Conservation (phyloP, 2,113 vertebrate species). For the Nestor notabilis region DNA sequence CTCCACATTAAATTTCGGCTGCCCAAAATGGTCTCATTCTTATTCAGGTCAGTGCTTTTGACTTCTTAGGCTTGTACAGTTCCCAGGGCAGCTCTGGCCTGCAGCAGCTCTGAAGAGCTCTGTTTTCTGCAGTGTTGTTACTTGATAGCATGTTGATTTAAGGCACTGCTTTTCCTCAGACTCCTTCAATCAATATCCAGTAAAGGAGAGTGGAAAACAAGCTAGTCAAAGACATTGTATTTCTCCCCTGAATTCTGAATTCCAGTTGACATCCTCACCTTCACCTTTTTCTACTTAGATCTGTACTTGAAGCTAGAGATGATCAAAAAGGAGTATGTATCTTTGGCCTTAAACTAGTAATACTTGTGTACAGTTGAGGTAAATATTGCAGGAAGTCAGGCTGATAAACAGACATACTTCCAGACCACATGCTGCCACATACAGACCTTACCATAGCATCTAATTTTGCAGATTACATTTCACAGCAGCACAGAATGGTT, state of each 20-base stretch:
- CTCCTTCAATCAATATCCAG: not conserved
- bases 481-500: not conserved
- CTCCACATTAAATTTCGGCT: slow-evolving; percentile 63
- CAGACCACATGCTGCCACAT: not conserved
- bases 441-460: not conserved
- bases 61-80: not conserved
- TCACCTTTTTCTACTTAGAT: not conserved
- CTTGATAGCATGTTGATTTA: slow-evolving; percentile 42
- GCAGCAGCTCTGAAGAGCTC: slow-evolving; percentile 29
- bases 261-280: not conserved
- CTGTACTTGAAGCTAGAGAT: not conserved
- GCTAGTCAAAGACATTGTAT: not conserved
- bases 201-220: not conserved
- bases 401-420: not conserved
- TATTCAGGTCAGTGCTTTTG: slow-evolving; percentile 62
- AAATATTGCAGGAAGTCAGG: not conserved
- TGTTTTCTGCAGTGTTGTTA: not conserved
- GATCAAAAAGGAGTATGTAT: not conserved
- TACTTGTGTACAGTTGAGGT: not conserved
- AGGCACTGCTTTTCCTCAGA: not conserved
- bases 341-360: not conserved
- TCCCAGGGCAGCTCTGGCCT: slow-evolving; percentile 13
- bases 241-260: not conserved
- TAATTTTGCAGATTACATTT: not conserved
- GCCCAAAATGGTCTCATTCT: slow-evolving; percentile 72